Base-by-base conservation (phyloP, 1,140 invertebrate species). In the Bombus balteatus region DNA sequence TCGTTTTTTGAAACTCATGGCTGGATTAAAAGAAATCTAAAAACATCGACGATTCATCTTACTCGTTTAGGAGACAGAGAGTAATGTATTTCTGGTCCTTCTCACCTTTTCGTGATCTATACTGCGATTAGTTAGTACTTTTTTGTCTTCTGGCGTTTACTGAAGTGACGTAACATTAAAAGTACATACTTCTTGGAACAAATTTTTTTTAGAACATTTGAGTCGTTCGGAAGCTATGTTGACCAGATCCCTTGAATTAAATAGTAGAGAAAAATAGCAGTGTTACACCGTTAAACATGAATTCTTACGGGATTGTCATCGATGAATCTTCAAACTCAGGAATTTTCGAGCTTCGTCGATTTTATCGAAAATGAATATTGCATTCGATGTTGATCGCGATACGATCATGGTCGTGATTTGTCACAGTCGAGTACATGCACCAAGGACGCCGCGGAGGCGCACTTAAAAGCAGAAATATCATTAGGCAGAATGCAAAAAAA, bases 401-500 rank as follows among this genome's bases (percentile, higher is more conserved):
- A 71, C 34, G 53, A 53, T 34, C 22, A 79, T 34, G 73, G n/a
- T 71, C 13, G 39, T 47, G 75, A 87, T 87, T 87, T 79, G 82
- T 90, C 82, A 85, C 81, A 81, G 59, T 82, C 66, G 81, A 76
- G 59, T 59, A 89, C 77, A 43, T 10, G 75, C 74, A 66, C 57
- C 88, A 82, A 90, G 88, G 88, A 79, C 88, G 47, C 22, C 8
- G 66, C 39, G 28, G 85, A 77, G 66, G 47, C 47, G 47, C 47
- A 53, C 47, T 53, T 53, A 53, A 53, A 53, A 53, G 47, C 18
- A 53, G 47, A 53, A 53, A 70, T 28, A 77, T 89, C 85, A 66
- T 89, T 87, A 85, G 66, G 37, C 65, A 18, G 32, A 32, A 47
- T 70, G 68, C 37, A 62, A 65, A 65, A 74, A 59, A 73, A 15